Base-by-base conservation (phyloP, 2,797 vertebrate genomes). In the Synanceia verrucosa region DNA sequence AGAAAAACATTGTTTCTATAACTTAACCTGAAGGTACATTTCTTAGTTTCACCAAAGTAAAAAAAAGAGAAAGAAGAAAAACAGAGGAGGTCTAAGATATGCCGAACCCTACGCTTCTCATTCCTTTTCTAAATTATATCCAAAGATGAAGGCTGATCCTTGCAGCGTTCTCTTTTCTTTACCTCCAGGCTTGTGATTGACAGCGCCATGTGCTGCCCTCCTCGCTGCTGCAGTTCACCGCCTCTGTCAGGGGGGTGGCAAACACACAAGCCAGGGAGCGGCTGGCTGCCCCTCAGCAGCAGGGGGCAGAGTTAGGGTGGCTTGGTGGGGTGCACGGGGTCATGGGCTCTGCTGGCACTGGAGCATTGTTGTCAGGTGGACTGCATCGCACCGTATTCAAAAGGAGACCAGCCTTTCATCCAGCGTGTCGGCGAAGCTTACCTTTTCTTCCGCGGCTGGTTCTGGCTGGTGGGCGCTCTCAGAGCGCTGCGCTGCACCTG, bases 401-500 rank as follows among this genome's bases (percentile, higher is more conserved):
- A 53, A 69, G 65, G 47, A 80, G 83, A 70, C 55, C 82, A 61
- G 83, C 73, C 80, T 91, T n/a, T 88, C 19, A 86, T 82, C 79
- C 77, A 21, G 57, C 64, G 37, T 50, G 72, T 90, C 91, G 3
- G 87, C 1, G 80, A 87, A 1, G 87, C 72, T 4, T 94, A 96
- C 85, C 93, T 91, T 89, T 95, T 99, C 95, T 92, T 99, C 87
- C 95, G 95, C 18, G 93, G 71, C 81, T 95, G 96, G 81, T 90
- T 95, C 86, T 95, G 95, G 89, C 90, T 86, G 90, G 93, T 91
- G 90, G 91, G 89, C 85, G 90, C 94, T 92, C 93, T 96, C 91
- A 95, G 84, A 88, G 95, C 95, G 53, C 95, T 90, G 21, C 95
- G 94, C 94, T 97, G 97, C 97, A 99, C 97, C 98, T 99, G 97